Percentiles rank a stretch among this genome's conserved stretches.
These are phyloP conservation scores for Dicentrarchus labrax DNA, from an alignment of 2,113 vertebrate species.

Conservation along the genomic window DNA sequence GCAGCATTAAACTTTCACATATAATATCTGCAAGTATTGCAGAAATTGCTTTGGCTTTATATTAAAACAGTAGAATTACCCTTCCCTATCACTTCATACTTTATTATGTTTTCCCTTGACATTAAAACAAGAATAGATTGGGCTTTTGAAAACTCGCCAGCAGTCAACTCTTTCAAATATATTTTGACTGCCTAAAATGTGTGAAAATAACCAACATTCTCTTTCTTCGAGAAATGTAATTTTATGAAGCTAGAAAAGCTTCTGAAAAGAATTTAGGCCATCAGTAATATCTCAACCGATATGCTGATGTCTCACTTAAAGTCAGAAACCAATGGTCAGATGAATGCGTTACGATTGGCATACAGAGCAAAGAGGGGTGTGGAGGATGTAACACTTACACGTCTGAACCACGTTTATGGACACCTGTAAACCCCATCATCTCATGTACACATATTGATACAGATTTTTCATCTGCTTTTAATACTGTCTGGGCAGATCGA, in stretches of 20 bases:
- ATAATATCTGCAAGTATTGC: neutral
- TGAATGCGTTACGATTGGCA: no score
- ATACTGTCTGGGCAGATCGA: no score
- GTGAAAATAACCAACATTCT: neutral
- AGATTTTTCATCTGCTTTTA: no score
- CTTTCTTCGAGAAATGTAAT: neutral
- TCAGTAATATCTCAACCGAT: neutral
- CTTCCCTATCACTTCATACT: neutral
- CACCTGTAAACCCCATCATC: no score
- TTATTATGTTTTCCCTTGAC: neutral
- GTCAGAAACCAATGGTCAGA: no score
- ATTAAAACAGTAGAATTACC: neutral
- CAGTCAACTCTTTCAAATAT: neutral
- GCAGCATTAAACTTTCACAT: neutral
- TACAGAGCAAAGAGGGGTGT: no score
- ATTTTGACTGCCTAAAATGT: neutral
- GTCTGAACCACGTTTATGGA: no score
- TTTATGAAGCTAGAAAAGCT: neutral
- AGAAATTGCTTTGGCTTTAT: neutral
- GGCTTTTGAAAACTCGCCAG: neutral
- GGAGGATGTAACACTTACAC: no score
- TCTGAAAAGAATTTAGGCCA: neutral
- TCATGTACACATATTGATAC: no score
- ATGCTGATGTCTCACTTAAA: no score
- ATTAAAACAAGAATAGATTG: neutral